A percentile compares a stretch with the other conserved stretches of the same genome.
Conservation (phyloP, 2,113 vertebrate species). For the Spheniscus mendiculus region DNA sequence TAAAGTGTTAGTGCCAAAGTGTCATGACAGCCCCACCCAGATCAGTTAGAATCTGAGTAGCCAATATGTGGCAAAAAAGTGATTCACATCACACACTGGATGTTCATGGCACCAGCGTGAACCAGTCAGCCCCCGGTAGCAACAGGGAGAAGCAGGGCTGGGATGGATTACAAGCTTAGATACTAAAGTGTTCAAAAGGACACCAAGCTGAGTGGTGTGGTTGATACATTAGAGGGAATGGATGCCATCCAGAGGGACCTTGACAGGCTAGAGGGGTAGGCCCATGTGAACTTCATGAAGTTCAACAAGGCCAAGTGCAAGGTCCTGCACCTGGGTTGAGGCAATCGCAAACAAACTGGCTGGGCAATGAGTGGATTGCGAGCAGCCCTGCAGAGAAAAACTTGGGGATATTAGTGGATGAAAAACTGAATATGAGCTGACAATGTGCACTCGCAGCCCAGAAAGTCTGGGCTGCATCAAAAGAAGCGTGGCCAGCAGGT, state of each 20-base stretch:
- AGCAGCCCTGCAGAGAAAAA: not conserved
- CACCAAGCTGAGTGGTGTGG: too few species aligned
- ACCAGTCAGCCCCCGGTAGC: too few species aligned
- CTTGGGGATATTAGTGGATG: not conserved
- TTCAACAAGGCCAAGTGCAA: not conserved
- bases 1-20: rapidly evolving
- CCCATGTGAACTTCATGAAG: not conserved
- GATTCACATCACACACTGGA: not conserved
- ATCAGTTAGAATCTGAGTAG: not conserved
- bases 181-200: not conserved
- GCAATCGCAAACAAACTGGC: not conserved
- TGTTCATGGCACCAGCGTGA: not conserved
- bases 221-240: not conserved
- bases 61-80: too few species aligned
- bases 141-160: not conserved
- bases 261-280: not conserved
- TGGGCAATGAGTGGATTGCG: rapidly evolving
- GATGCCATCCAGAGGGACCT: not conserved
- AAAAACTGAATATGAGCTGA: not conserved
- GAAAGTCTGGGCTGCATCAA: not conserved
- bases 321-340: not conserved
- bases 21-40: not conserved
- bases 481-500: rapidly evolving
- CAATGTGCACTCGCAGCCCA: rapidly evolving
- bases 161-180: not conserved